A percentile compares a stretch with the other conserved stretches of the same genome.
Conservation (phyloP, 2,113 vertebrate species). For the Solea senegalensis region DNA sequence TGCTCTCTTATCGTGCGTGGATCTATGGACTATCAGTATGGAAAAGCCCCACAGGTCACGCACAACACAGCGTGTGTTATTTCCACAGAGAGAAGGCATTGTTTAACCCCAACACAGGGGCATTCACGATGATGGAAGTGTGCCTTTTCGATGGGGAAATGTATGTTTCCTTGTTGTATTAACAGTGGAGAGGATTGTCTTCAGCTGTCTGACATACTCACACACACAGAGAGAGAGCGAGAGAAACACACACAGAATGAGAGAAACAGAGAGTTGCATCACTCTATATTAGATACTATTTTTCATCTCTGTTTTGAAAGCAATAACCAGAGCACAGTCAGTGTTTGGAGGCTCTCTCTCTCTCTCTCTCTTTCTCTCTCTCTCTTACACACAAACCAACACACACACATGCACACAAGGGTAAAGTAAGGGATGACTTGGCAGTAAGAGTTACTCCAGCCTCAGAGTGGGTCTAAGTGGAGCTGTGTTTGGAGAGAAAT, state of each 20-base stretch:
- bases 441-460: slow-evolving; percentile 50
- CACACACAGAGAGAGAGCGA: slow-evolving; percentile 13
- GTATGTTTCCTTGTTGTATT: slow-evolving; percentile 54
- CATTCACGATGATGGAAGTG: slow-evolving; percentile 46
- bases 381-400: slow-evolving; percentile 16
- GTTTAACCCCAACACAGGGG: slow-evolving; percentile 49
- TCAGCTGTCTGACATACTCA: slow-evolving; percentile 28
- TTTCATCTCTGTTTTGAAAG: slow-evolving; percentile 49
- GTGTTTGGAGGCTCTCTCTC: slow-evolving; percentile 43
- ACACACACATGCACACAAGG: slow-evolving; percentile 41
- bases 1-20: slow-evolving; percentile 56
- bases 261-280: slow-evolving; percentile 53
- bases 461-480: slow-evolving; percentile 57
- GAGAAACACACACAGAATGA: slow-evolving; percentile 13
- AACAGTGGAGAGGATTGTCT: slow-evolving; percentile 30
- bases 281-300: slow-evolving; percentile 55
- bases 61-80: slow-evolving; percentile 45
- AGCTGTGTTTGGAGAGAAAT: slow-evolving; percentile 53
- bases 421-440: slow-evolving; percentile 61
- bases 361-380: too few relatives aligned
- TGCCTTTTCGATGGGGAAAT: slow-evolving; percentile 44
- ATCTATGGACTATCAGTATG: slow-evolving; percentile 47
- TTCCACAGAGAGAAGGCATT: slow-evolving; percentile 55
- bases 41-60: slow-evolving; percentile 46
- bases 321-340: slow-evolving; percentile 64